phyloP scores from a whole-genome alignment of 2,888 invertebrate genomes.

The Ypsolopha sequella region DNA sequence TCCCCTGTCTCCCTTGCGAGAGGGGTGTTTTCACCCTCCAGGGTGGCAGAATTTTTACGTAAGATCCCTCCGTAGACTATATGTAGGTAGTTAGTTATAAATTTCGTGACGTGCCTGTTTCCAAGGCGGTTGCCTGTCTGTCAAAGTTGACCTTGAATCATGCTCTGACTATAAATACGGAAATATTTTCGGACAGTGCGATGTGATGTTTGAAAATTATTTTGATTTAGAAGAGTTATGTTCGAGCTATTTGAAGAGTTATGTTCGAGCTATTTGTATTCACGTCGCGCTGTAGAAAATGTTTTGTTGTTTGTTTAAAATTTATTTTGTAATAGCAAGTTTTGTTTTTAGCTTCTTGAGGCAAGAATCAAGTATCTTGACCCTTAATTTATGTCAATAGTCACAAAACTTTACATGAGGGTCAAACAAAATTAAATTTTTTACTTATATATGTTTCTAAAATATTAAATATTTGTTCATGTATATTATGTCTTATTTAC shows the following conservation, averaged over 20 bases:
- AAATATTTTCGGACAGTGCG: conserved; percentile 53
- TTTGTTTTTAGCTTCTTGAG: too few relatives aligned
- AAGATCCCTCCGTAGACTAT: conserved; percentile 29
- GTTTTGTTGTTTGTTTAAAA: too few relatives aligned
- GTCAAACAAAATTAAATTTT: too few relatives aligned
- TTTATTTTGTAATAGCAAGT: too few relatives aligned
- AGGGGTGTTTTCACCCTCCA: conserved; percentile 16
- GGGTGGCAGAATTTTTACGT: conserved; percentile 42
- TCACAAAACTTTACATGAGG: too few relatives aligned
- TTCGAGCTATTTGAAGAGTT: neutral
- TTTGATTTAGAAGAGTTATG: conserved; percentile 22
- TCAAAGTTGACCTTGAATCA: conserved; percentile 59
- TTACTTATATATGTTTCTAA: too few relatives aligned
- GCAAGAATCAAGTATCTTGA: too few relatives aligned
- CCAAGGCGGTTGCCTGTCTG: conserved; percentile 26
- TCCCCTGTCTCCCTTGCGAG: conserved; percentile 17
- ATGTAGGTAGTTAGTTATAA: conserved; percentile 28
- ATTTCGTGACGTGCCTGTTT: conserved; percentile 21
- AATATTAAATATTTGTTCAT: too few relatives aligned
- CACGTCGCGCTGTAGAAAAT: neutral
- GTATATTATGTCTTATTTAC: too few relatives aligned
- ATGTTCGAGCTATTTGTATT: neutral
- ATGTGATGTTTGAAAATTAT: conserved; percentile 33
- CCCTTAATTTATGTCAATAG: too few relatives aligned
- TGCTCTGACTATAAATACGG: conserved; percentile 60